Evolutionary conservation across 2,113 vertebrate species (phyloP), one percentile per base, ranked within the genome.

Genomic region (Fregata magnificens): DNA sequence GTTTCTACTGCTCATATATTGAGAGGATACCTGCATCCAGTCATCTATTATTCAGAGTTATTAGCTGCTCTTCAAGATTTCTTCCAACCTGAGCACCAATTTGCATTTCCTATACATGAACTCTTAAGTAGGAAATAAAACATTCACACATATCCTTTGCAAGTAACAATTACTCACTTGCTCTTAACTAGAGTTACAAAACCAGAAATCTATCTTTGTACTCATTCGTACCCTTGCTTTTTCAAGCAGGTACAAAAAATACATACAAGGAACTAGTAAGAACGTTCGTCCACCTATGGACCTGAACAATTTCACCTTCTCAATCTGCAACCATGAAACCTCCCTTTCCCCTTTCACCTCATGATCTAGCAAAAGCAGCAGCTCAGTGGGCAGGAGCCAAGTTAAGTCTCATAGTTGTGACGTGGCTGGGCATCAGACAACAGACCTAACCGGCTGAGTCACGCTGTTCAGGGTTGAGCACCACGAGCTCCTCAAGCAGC

Each of bases 91-190:
- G 9, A 77, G 73, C 34, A 70, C 28, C 49, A 18, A 19, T 7
- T 13, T 69, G 34, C 20, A 44, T 14, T 70, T 73, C 78, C 69
- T n/a, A n/a, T 13, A 63, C 15, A 4, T 2, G 20, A 70, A 62
- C 31, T 15, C 34, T 53, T n/a, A 42, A 55, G n/a, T 1, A 82
- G 38, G 45, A 89, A 77, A 70, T 26, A 65, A 65, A 82, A 34
- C 18, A 21, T 29, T 16, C 17, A 34, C 0, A 9, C 0, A 2
- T 1, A 58, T 7, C 16, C 50, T 83, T 24, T 53, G 26, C 34
- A 24, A 49, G 44, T 24, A 62, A 53, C 31, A 47, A n/a, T 42
- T 61, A 29, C 38, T 55, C 38, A 40, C 40, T 32, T 55, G 44
- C 29, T 61, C n/a, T 16, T 19, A 58, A 58, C 32, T 3, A 14